These are phyloP conservation scores for Cyclina sinensis DNA, from an alignment of 1,140 invertebrate genomes.

Conservation along the genomic window DNA sequence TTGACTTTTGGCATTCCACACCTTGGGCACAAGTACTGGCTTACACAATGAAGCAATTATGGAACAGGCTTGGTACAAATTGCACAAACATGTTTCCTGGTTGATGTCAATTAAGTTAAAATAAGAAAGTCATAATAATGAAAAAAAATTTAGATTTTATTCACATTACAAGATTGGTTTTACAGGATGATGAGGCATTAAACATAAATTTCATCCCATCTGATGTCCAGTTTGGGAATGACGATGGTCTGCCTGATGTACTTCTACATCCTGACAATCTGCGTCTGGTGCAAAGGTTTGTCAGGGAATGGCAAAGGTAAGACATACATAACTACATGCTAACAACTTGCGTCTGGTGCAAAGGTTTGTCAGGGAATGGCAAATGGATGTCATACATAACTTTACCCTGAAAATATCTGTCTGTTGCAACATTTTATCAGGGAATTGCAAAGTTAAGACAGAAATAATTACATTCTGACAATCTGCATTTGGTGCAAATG, in stretches of 20 bases:
- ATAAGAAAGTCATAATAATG: too few relatives aligned
- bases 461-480: too few relatives aligned
- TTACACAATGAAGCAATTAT: too few relatives aligned
- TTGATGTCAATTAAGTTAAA: too few relatives aligned
- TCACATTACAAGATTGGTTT: neutral
- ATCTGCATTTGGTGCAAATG: constrained; percentile 4
- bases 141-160: too few relatives aligned
- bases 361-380: constrained; percentile 80
- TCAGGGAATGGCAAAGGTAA: constrained; percentile 80
- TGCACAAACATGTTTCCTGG: too few relatives aligned
- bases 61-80: too few relatives aligned
- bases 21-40: too few relatives aligned
- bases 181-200: constrained; percentile 25
- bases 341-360: constrained; percentile 69
- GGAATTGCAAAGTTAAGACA: neutral
- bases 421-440: neutral
- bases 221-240: constrained; percentile 78
- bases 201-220: constrained; percentile 70
- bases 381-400: constrained; percentile 70
- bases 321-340: neutral
- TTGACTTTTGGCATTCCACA: too few relatives aligned
- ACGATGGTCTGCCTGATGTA: constrained; percentile 75
- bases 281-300: constrained; percentile 76
- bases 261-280: constrained; percentile 75
- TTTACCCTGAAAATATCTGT: neutral